Evolutionary conservation across 1,140 invertebrate species (phyloP), one percentile per base, ranked within the genome.

Genomic region (Cephus cinctus): DNA sequence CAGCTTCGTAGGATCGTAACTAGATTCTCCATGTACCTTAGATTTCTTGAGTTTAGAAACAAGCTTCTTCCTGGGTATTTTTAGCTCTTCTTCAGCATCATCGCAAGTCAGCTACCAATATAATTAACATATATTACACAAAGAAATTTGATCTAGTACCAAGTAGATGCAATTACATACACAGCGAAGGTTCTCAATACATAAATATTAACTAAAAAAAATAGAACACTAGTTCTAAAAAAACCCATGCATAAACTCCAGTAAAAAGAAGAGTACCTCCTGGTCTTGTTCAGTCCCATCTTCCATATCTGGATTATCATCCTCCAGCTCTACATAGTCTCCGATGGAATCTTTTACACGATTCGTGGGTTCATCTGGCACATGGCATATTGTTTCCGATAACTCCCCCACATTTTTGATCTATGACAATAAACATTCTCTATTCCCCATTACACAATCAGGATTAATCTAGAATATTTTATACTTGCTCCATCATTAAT

Each of bases 1-100:
- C 23, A 84, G 57, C 61, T 76, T 78, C 3, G 77, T 81, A 2
- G 77, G 65, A 27, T 81, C 77, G 21, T 64, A 64, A 48, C 75
- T 78, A 2, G 78, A 71, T 27, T 79, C 75, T 20, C 67, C 57
- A 9, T 51, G 40, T 38, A 63, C 66, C 60, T 75, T 78, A 59
- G 74, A 71, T 58, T 79, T 82, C 50, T 82, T 85, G 47, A 52
- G 61, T 43, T 63, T 78, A 5, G 3, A 38, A 14, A 11, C 31
- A 16, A 68, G 69, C 42, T 69, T 71, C 34, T 70, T 69, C 9
- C 66, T 53, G n/a, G 64, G 54, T 44, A 54, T 52, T 53, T 64
- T 68, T 44, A 43, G 43, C 15, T 34, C 57, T 51, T 46, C 34
- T 61, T 54, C 68, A 12, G 47, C 54, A 38, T 62, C 57, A 21